phyloP scores from a whole-genome alignment of 1,140 invertebrate genomes.

The Carcinoscorpius rotundicauda region DNA sequence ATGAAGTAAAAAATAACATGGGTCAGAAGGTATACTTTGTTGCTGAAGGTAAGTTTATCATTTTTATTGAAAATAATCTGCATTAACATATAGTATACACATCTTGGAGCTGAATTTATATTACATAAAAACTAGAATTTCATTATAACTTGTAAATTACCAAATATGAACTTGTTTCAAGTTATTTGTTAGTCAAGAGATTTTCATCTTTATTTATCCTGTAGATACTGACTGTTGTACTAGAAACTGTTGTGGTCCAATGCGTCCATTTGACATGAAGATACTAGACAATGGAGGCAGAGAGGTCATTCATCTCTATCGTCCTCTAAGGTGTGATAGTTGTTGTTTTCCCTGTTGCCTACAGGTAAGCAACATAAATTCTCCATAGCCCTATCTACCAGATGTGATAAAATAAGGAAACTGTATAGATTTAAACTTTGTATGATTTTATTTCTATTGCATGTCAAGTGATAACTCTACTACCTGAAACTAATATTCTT shows the following conservation, averaged over 20 bases:
- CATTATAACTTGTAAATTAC: neutral
- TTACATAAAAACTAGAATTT: too few species aligned
- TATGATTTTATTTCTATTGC: neutral
- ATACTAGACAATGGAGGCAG: conserved; percentile 62
- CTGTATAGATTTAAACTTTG: conserved; percentile 2
- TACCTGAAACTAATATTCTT: too few species aligned
- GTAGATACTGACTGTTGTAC: conserved; percentile 59
- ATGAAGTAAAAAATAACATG: conserved; percentile 54
- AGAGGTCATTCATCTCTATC: conserved; percentile 56
- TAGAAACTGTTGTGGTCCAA: conserved; percentile 59
- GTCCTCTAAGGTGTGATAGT: conserved; percentile 55
- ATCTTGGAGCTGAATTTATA: too few species aligned
- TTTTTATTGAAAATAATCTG: too few species aligned
- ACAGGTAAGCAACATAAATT: conserved; percentile 42
- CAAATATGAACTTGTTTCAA: neutral
- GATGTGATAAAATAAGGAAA: neutral
- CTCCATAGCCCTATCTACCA: neutral
- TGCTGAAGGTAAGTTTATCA: conserved; percentile 41
- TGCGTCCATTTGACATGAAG: conserved; percentile 73
- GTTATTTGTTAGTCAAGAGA: neutral
- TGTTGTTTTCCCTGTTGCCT: conserved; percentile 75
- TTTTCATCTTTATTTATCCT: conserved; percentile 7
- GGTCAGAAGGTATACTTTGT: conserved; percentile 72
- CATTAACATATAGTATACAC: too few species aligned
- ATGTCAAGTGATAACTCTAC: neutral